Evolutionary conservation across 1,140 invertebrate genomes (phyloP), one percentile per base, ranked within the genome.

Genomic region (Trichonephila clavipes): DNA sequence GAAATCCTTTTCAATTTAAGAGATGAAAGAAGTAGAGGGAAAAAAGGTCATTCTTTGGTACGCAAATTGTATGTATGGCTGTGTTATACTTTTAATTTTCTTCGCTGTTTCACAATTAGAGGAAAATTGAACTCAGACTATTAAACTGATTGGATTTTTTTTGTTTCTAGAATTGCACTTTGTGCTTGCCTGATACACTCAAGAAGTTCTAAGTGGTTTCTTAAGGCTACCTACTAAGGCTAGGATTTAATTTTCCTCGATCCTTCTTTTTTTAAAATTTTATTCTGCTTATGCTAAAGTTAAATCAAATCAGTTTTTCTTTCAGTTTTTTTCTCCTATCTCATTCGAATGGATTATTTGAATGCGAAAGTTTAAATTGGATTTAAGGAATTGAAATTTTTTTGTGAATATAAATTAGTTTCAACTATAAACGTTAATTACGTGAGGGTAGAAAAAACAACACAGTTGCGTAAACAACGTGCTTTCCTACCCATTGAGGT

Each of bases 41-140:
- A 34, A 40, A 77, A 77, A 18, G 83, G 8, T 16, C 16, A 19
- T 61, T 4, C 14, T 19, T 59, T n/a, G 2, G 10, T 21, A 1
- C 7, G 58, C 12, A 61, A 1, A n/a, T 51, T 59, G 83, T 59
- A 59, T 85, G 83, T 18, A 85, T 10, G 58, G n/a, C 16, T 66
- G 18, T 44, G 34, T 89, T 89, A 89, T 89, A 51, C 88, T 89
- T 89, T 89, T 89, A 89, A 89, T 89, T 89, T 89, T 66, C 44
- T 89, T 89, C 44, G 44, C 83, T 85, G 66, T 14, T 77, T 89
- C 66, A 77, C 88, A 89, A 89, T 89, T 89, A 89, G 88, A 89
- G 21, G 88, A 89, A 77, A 89, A 89, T 89, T 89, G 88, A 89
- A 89, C 64, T 77, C n/a, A 89, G 64, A 51, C 88, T 89, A 89